phyloP scores from a whole-genome alignment of 1,140 invertebrate species.

The Tetragonula clypearis region DNA sequence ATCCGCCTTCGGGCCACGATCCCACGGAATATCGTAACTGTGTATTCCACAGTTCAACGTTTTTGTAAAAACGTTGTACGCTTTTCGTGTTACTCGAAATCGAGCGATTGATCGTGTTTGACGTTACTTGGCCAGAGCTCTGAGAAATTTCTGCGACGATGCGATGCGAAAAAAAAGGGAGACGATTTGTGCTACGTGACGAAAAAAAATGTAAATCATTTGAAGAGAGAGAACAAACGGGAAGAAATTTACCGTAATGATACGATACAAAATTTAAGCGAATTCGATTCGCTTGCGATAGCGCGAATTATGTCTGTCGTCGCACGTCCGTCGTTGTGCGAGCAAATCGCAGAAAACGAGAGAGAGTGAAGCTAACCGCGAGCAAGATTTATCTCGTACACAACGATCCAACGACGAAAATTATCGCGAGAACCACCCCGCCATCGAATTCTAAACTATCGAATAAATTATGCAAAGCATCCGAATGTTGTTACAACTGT shows the following conservation, averaged over 20 bases:
- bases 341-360: not conserved
- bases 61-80: not conserved
- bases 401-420: not conserved
- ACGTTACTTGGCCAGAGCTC: not conserved
- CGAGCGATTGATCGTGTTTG: not conserved
- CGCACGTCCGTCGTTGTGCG: not conserved
- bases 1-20: not conserved
- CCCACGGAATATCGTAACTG: not conserved
- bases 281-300: no score
- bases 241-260: no score
- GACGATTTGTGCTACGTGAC: not conserved
- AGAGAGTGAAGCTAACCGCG: not conserved
- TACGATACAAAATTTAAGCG: no score
- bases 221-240: no score
- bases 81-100: not conserved
- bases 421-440: not conserved
- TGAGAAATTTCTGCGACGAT: no score
- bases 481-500: not conserved
- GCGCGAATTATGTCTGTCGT: no score
- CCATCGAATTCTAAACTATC: not conserved
- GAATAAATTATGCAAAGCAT: conserved; percentile 6
- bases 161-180: not conserved
- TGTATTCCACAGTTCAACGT: not conserved
- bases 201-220: not conserved
- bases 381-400: not conserved